Percentiles rank a stretch among this genome's conserved stretches.
Conservation (phyloP, 2,797 vertebrate species). For the Peromyscus nudipes region DNA sequence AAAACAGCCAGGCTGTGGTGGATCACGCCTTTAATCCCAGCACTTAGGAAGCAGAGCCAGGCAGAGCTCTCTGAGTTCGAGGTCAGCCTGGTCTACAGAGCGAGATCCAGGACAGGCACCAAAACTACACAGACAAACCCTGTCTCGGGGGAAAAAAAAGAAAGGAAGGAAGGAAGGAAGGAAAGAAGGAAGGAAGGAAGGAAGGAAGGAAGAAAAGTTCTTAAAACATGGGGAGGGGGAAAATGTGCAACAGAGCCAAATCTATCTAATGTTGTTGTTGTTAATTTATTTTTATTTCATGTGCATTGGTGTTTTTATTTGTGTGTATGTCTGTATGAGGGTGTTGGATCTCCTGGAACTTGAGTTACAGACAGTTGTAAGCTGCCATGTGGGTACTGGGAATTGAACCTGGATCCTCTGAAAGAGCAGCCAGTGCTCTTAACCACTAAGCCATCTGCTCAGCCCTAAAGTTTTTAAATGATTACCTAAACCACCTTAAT, state of each 20-base stretch:
- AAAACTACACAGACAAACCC: neutral
- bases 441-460: neutral
- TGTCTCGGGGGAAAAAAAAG: neutral
- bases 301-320: neutral
- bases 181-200: neutral
- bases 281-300: neutral
- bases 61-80: neutral
- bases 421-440: neutral
- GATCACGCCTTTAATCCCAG: neutral
- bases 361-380: neutral
- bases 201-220: neutral
- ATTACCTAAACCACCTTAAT: slow-evolving; percentile 8
- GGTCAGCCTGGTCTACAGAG: neutral
- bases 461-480: slow-evolving; percentile 10
- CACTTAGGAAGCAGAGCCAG: neutral
- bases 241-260: slow-evolving; percentile 10
- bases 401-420: neutral
- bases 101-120: neutral
- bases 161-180: fast-evolving
- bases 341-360: neutral
- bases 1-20: neutral
- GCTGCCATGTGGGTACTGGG: neutral
- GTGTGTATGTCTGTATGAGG: neutral
- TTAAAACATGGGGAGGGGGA: neutral
- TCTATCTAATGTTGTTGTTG: neutral